Conservation (phyloP, 2,797 vertebrate species). For the Carcharodon carcharias region DNA sequence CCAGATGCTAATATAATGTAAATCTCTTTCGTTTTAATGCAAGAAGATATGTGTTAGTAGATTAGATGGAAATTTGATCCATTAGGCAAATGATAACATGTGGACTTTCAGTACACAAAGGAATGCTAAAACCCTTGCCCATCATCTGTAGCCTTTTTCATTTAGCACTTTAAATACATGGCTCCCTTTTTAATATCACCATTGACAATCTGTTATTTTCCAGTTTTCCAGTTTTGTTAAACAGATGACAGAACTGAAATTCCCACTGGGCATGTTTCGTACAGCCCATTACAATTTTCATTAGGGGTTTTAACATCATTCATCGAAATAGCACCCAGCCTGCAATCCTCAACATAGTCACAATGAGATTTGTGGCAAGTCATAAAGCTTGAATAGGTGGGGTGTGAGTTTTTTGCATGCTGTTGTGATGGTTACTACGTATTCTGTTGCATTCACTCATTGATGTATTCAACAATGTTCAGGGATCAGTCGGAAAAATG, state of each 20-base stretch:
- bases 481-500: not conserved
- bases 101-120: not conserved
- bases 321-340: conserved; percentile 20
- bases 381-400: not conserved
- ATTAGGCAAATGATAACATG: not conserved
- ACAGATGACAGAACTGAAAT: not conserved
- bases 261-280: conserved; percentile 31
- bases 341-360: conserved; percentile 26
- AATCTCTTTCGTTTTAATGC: conserved; percentile 16
- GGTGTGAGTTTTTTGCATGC: not conserved
- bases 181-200: not conserved
- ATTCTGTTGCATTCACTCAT: not conserved
- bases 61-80: not conserved
- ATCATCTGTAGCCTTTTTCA: not conserved
- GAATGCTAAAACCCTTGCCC: not conserved
- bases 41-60: not conserved
- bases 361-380: not conserved
- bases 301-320: conserved; percentile 34
- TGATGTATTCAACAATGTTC: not conserved
- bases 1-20: not conserved
- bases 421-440: not conserved
- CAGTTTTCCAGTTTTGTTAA: conserved; percentile 28
- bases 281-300: conserved; percentile 32
- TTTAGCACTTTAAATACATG: not conserved
- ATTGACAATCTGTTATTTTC: conserved; percentile 30